Percentiles rank a stretch among this genome's conserved stretches.
Conservation (phyloP, 2,888 invertebrate species). For the Linnaemya vulpina region DNA sequence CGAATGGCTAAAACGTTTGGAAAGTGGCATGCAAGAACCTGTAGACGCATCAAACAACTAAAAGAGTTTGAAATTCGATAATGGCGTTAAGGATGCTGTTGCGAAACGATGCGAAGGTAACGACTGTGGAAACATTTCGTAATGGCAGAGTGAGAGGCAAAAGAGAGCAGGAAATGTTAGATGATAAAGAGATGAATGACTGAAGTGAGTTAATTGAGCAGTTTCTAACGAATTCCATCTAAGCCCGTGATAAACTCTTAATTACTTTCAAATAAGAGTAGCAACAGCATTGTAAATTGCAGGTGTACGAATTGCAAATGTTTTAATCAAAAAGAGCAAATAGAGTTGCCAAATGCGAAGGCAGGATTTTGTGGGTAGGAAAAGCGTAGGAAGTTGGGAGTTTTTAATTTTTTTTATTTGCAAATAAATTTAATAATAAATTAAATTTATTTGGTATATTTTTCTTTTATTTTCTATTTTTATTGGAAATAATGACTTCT, state of each 20-base stretch:
- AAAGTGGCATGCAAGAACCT: constrained; percentile 1
- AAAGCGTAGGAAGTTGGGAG: no score
- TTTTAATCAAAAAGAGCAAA: constrained; percentile 8
- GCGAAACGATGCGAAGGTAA: constrained; percentile 4
- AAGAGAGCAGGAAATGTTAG: constrained; percentile 19
- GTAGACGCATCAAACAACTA: constrained; percentile 67
- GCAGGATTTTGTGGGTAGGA: not conserved
- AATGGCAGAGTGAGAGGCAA: not conserved
- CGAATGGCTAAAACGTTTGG: not conserved
- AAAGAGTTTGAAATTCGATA: constrained; percentile 62
- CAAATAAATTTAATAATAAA: no score
- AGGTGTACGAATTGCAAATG: not conserved
- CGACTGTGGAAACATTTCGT: no score
- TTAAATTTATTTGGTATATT: not conserved
- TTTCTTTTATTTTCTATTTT: no score
- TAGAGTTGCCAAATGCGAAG: constrained; percentile 9
- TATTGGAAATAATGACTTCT: no score
- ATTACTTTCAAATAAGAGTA: constrained; percentile 66
- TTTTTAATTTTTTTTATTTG: not conserved
- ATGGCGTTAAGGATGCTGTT: constrained; percentile 46
- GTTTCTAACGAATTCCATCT: constrained; percentile 23
- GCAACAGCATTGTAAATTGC: constrained; percentile 6
- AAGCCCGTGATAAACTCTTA: constrained; percentile 64
- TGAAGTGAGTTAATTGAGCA: constrained; percentile 53
- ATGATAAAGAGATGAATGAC: constrained; percentile 3